Conservation (phyloP, 2,113 vertebrate genomes). For the Anhinga anhinga region DNA sequence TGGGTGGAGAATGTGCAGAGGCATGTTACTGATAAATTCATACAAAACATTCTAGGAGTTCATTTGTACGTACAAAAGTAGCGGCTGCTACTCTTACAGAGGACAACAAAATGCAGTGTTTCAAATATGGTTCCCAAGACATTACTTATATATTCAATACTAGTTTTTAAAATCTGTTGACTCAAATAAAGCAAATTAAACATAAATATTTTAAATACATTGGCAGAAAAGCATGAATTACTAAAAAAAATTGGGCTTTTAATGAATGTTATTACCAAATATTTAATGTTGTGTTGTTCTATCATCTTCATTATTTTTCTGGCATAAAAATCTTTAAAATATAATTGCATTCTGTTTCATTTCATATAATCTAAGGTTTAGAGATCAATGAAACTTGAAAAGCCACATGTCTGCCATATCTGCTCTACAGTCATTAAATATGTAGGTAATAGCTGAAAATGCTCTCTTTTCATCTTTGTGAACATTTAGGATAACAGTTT, state of each 20-base stretch:
- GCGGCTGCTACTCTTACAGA: neutral
- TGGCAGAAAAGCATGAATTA: neutral
- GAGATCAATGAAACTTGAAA: constrained; percentile 12
- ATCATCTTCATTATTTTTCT: neutral
- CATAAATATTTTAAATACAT: neutral
- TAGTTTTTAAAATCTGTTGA: neutral
- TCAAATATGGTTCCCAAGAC: neutral
- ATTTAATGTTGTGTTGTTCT: neutral
- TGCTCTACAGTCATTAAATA: neutral
- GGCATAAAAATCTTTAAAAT: neutral
- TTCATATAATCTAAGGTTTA: neutral
- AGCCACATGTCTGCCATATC: neutral
- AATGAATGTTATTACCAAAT: neutral
- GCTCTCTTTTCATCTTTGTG: constrained; percentile 4
- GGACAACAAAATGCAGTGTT: neutral
- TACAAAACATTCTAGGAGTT: neutral
- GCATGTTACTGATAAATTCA: neutral
- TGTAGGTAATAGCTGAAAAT: neutral
- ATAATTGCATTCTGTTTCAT: neutral
- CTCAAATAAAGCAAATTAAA: neutral
- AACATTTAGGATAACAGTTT: constrained; percentile 15
- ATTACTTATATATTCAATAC: neutral
- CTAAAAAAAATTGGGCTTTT: neutral
- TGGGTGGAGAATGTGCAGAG: neutral
- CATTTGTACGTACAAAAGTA: neutral